Conservation (phyloP, 1,140 invertebrate species). For the Camponotus pennsylvanicus region DNA sequence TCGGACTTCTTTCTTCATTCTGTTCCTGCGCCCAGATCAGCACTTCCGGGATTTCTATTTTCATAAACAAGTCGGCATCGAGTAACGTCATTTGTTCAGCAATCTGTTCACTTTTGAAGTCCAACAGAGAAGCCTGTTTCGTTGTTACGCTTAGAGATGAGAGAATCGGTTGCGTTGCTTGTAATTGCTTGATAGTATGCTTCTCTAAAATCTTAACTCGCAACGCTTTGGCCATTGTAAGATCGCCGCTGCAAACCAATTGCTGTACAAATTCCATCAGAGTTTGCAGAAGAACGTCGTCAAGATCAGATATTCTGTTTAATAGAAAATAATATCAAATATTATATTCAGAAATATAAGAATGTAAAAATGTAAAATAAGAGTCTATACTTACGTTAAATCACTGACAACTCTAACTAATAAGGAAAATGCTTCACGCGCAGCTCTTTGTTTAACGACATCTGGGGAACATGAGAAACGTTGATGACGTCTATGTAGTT, state of each 20-base stretch:
- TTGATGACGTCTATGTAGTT: constrained; percentile 94
- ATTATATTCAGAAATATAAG: not conserved
- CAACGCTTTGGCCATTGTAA: constrained; percentile 95
- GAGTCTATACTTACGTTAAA: constrained; percentile 92
- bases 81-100: constrained; percentile 99
- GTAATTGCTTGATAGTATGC: constrained; percentile 89
- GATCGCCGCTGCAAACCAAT: constrained; percentile 93
- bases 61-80: constrained; percentile 98
- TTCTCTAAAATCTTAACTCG: constrained; percentile 97
- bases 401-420: constrained; percentile 97
- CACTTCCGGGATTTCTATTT: constrained; percentile 98
- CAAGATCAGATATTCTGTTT: constrained; percentile 93
- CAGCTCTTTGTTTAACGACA: constrained; percentile 91
- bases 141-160: constrained; percentile 85
- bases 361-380: not conserved
- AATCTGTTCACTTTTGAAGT: constrained; percentile 96
- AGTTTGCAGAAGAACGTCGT: constrained; percentile 90
- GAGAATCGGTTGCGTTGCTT: constrained; percentile 84
- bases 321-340: not conserved
- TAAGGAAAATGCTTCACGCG: constrained; percentile 95
- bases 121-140: constrained; percentile 92
- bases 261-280: constrained; percentile 97
- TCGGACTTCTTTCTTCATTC: constrained; percentile 98
- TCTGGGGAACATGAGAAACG: constrained; percentile 93
- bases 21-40: constrained; percentile 99